Evolutionary conservation across 1,140 invertebrate genomes (phyloP).

Genomic region (Ips typographus): DNA sequence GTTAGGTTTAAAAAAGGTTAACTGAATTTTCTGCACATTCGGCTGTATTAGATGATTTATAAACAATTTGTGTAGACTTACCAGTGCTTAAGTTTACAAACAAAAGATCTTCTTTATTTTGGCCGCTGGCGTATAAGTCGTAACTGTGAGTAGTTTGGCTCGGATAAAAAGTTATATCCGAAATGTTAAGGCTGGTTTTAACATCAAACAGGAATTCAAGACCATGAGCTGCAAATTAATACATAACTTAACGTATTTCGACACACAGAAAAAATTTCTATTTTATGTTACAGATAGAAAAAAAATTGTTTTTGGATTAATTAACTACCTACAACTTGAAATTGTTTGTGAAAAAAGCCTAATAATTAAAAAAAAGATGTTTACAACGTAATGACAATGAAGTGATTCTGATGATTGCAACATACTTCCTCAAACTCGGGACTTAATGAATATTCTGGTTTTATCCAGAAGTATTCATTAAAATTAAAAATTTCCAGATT

Average conservation of each 20-base stretch:
- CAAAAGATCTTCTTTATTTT: conserved; percentile 74
- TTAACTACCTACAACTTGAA: no score
- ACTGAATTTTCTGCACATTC: no score
- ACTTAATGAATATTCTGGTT: no score
- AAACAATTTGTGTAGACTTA: conserved; percentile 41
- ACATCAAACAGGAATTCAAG: conserved; percentile 75
- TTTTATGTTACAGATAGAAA: not conserved
- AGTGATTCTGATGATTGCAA: no score
- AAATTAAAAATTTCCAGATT: no score
- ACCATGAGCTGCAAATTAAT: conserved; percentile 58
- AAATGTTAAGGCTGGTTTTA: conserved; percentile 74
- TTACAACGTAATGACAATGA: no score
- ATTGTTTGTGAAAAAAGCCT: no score
- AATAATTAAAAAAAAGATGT: no score
- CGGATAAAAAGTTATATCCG: conserved; percentile 77
- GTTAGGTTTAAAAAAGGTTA: no score
- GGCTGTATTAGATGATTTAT: no score
- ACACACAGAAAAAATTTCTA: not conserved
- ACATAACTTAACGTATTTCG: not conserved
- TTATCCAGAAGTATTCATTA: no score
- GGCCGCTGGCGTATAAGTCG: conserved; percentile 73
- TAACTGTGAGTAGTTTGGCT: conserved; percentile 74
- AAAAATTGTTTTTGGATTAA: not conserved
- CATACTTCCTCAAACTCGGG: no score
- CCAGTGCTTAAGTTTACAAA: conserved; percentile 75